Evolutionary conservation across 2,888 invertebrate genomes (phyloP).

Genomic region (Dicyrtoma fusca): DNA sequence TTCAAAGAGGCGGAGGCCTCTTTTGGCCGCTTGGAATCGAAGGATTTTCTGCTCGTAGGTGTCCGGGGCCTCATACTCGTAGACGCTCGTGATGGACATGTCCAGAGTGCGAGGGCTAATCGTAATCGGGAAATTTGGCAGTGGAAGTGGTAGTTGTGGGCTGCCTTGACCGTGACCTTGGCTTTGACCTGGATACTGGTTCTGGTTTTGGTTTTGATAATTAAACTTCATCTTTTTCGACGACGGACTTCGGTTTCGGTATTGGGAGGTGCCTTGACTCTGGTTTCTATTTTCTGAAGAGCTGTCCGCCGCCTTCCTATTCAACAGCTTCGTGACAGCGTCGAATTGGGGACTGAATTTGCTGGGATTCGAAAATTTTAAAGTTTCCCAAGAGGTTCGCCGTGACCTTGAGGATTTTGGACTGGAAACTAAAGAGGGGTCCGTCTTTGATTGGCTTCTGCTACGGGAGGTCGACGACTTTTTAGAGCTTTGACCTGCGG

Average conservation of each 20-base stretch:
- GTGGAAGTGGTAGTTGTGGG: too few relatives aligned
- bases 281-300: neutral
- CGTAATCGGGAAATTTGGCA: too few relatives aligned
- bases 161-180: neutral
- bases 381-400: neutral
- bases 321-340: slow-evolving; percentile 15
- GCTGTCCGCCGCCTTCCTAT: neutral
- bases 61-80: slow-evolving; percentile 30
- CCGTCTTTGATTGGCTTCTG: too few relatives aligned
- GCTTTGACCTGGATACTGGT: neutral
- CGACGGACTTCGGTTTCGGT: neutral
- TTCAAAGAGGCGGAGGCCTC: slow-evolving; percentile 16
- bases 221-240: neutral
- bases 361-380: neutral
- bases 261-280: too few relatives aligned
- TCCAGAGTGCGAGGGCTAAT: neutral
- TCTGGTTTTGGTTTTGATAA: neutral
- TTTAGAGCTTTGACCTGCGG: too few relatives aligned
- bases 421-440: too few relatives aligned
- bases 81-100: slow-evolving; percentile 30
- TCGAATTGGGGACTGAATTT: slow-evolving; percentile 23
- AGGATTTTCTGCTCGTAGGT: slow-evolving; percentile 1
- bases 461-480: too few relatives aligned
- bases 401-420: too few relatives aligned
- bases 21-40: neutral